Conservation (phyloP, 2,113 vertebrate genomes). For the Chaetops frenatus region DNA sequence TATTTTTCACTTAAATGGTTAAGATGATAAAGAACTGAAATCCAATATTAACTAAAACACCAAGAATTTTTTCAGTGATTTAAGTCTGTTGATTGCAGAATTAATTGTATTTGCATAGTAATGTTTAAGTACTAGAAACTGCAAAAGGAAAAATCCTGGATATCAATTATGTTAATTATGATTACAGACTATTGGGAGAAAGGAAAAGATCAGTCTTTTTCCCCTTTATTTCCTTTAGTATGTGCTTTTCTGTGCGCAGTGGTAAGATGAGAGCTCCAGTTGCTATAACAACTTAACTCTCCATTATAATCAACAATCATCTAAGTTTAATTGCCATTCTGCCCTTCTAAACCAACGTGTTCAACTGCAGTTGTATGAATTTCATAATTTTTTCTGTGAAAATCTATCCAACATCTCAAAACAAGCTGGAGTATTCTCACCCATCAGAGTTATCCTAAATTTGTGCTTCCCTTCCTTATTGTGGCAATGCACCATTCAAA, state of each 20-base stretch:
- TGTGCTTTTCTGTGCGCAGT: not conserved
- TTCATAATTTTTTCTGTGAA: not conserved
- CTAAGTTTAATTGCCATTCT: conserved; percentile 12
- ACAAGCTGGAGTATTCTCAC: not conserved
- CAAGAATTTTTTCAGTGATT: not conserved
- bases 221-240: not conserved
- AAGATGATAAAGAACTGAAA: not conserved
- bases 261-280: conserved; percentile 8
- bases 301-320: conserved; percentile 31
- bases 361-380: not conserved
- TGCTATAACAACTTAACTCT: conserved; percentile 56
- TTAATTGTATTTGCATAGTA: conserved; percentile 6
- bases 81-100: not conserved
- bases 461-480: not conserved
- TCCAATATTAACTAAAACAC: not conserved
- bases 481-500: not conserved
- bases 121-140: not conserved
- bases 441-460: not conserved
- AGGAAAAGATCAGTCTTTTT: not conserved
- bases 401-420: not conserved
- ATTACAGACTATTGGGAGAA: not conserved
- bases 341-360: conserved; percentile 1
- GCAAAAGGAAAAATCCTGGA: not conserved
- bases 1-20: not conserved
- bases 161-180: conserved; percentile 2